These are phyloP conservation scores for Drosophila sproati DNA, from an alignment of 1,140 invertebrate genomes.

Conservation along the genomic window DNA sequence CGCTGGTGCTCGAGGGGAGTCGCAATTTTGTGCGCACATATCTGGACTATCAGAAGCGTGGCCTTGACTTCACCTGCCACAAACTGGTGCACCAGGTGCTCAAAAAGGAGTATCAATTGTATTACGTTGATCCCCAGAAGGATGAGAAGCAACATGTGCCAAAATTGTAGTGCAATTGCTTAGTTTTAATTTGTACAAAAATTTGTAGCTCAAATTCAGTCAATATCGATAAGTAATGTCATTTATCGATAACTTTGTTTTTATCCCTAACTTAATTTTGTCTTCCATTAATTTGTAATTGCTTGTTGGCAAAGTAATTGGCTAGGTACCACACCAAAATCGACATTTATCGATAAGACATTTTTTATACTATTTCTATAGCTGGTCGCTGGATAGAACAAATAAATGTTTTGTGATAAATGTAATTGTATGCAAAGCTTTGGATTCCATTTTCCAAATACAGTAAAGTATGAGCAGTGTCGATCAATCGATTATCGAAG, in stretches of 20 bases:
- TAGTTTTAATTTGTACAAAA: conserved; percentile 40
- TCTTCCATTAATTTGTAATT: too few relatives aligned
- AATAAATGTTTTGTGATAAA: too few relatives aligned
- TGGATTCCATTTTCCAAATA: too few relatives aligned
- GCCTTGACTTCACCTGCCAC: conserved; percentile 86
- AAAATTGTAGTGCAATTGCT: conserved; percentile 21
- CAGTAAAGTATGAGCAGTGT: too few relatives aligned
- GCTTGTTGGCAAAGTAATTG: too few relatives aligned
- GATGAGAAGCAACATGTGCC: conserved; percentile 1
- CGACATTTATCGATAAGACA: too few relatives aligned
- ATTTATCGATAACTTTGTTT: too few relatives aligned
- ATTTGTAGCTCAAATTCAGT: conserved; percentile 15
- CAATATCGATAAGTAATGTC: not conserved
- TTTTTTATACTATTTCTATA: too few relatives aligned
- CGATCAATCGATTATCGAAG: not conserved
- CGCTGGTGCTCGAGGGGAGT: conserved; percentile 91
- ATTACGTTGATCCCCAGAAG: conserved; percentile 46
- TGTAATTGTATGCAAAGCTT: too few relatives aligned
- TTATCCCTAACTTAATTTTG: too few relatives aligned
- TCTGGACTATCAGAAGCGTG: conserved; percentile 87
- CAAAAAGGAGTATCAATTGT: conserved; percentile 71
- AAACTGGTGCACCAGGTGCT: conserved; percentile 68
- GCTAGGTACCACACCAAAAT: too few relatives aligned
- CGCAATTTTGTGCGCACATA: conserved; percentile 88
- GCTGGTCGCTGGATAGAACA: too few relatives aligned